phyloP scores from a whole-genome alignment of 1,140 invertebrate genomes.

The Lepidotrigona ventralis region DNA sequence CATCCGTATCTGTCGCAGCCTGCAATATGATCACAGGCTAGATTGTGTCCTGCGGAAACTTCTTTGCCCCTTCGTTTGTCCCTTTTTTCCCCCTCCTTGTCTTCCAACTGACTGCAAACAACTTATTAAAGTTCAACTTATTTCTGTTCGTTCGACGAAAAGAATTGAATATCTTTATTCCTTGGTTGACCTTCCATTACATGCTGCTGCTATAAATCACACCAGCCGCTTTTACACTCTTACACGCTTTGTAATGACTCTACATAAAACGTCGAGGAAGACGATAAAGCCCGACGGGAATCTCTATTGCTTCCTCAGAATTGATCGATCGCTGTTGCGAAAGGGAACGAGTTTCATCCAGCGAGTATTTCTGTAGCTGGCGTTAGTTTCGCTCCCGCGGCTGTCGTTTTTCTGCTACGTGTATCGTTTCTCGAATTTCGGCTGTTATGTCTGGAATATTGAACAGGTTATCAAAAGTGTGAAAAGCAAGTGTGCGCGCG shows the following conservation, averaged over 20 bases:
- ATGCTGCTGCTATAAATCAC: background rate
- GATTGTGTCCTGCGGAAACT: constrained; percentile 11
- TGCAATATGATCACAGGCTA: constrained; percentile 33
- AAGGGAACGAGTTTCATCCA: background rate
- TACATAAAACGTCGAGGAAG: background rate
- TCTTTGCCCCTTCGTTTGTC: background rate
- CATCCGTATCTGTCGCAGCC: constrained; percentile 55
- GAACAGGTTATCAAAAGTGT: constrained; percentile 21
- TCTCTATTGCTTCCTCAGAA: background rate
- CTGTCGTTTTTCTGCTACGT: constrained; percentile 29
- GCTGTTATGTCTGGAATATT: constrained; percentile 7
- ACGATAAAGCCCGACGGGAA: background rate
- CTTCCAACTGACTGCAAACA: background rate
- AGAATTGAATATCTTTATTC: background rate
- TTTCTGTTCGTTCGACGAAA: background rate
- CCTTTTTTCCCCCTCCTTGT: background rate
- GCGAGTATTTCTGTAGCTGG: background rate
- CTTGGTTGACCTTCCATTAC: background rate
- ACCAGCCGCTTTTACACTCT: background rate
- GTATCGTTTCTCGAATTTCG: constrained; percentile 33
- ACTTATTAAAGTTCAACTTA: background rate
- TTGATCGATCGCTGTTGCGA: constrained; percentile 7
- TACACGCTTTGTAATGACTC: background rate
- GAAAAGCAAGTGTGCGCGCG: background rate
- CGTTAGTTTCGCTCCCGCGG: constrained; percentile 20